Evolutionary conservation across 2,113 vertebrate species (phyloP).

Genomic region (Atherinomorus stipes): DNA sequence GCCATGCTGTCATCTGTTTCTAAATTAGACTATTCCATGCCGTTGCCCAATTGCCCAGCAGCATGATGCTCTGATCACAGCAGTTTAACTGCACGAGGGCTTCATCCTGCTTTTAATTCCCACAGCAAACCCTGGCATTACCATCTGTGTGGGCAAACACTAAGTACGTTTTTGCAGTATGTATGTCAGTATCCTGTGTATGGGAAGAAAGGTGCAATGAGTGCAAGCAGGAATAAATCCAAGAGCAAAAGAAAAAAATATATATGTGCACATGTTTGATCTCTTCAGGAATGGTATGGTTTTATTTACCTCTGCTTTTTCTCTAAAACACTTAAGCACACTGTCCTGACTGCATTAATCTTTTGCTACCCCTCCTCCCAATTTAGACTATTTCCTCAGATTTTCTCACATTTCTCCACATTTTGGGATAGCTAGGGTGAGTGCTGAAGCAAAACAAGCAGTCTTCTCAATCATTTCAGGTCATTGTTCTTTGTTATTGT

Average conservation of each 20-base stretch:
- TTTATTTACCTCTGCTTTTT: not conserved
- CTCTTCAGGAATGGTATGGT: conserved; percentile 22
- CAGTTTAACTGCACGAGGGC: conserved; percentile 40
- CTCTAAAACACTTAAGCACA: conserved; percentile 23
- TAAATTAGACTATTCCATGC: conserved; percentile 69
- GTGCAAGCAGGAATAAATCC: not conserved
- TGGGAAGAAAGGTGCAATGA: not conserved
- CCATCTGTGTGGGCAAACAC: conserved; percentile 36
- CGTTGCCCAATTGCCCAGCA: conserved; percentile 73
- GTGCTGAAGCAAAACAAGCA: not conserved
- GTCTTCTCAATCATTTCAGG: conserved; percentile 22
- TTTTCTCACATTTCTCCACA: conserved; percentile 3
- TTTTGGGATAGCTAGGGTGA: not conserved
- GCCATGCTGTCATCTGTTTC: conserved; percentile 64
- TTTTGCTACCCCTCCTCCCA: not conserved
- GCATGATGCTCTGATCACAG: conserved; percentile 48
- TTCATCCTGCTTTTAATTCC: conserved; percentile 49
- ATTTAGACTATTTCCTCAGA: not conserved
- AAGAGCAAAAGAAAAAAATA: not conserved
- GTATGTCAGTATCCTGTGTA: not conserved
- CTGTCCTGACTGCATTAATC: conserved; percentile 23
- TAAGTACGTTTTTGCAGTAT: conserved; percentile 6
- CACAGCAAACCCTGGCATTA: conserved; percentile 24
- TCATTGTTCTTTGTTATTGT: conserved; percentile 20
- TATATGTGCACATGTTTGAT: conserved; percentile 19